Percentiles rank a stretch among this genome's conserved stretches.
Evolutionary conservation across 1,140 invertebrate species (phyloP).

Genomic region (Neelides sp.): DNA sequence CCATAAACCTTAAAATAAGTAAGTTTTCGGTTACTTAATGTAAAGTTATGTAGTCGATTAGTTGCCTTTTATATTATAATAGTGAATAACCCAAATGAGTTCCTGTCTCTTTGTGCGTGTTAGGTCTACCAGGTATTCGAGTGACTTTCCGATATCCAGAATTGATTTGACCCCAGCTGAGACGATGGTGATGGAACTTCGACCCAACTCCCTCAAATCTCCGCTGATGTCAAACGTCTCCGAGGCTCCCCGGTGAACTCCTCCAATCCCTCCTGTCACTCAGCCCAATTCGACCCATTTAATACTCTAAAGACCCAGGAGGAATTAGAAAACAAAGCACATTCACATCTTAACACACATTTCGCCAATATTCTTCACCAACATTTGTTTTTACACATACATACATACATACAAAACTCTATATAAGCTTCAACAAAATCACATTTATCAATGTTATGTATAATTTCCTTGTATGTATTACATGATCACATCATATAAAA

Average conservation of each 20-base stretch:
- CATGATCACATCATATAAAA: too few species aligned
- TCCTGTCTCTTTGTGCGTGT: too few species aligned
- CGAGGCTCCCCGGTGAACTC: conserved; percentile 82
- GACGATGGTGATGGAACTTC: conserved; percentile 74
- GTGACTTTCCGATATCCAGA: conserved; percentile 80
- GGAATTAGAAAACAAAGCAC: neutral
- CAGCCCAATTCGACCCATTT: conserved; percentile 12
- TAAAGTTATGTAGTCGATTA: neutral
- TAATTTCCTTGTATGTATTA: too few species aligned
- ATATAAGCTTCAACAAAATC: too few species aligned
- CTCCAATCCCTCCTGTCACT: conserved; percentile 72
- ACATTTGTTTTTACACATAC: neutral
- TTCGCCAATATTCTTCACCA: too few species aligned
- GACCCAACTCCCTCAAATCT: conserved; percentile 74
- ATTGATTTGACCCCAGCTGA: conserved; percentile 96
- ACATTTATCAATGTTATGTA: too few species aligned
- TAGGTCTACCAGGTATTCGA: conserved; percentile 73
- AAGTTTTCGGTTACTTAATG: neutral
- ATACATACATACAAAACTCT: too few species aligned
- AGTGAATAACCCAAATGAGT: too few species aligned
- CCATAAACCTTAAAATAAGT: neutral
- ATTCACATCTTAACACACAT: too few species aligned
- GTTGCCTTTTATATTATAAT: too few species aligned
- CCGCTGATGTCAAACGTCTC: conserved; percentile 83
- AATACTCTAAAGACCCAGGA: neutral